Evolutionary conservation across 2,113 vertebrate species (phyloP), one percentile per base, ranked within the genome.

Genomic region (Raja brachyura): DNA sequence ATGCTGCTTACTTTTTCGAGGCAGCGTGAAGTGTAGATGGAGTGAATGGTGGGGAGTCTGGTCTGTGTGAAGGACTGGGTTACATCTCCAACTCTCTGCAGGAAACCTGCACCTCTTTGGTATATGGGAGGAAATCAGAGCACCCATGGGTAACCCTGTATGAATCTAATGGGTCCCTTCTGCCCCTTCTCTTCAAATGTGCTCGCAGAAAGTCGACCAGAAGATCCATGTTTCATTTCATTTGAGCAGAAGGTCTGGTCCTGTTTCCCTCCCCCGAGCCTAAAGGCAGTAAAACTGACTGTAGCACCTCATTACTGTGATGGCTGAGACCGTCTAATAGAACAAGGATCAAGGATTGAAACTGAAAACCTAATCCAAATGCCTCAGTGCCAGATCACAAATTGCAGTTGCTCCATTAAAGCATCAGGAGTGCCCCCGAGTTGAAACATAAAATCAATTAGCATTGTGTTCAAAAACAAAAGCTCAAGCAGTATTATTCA

Each of bases 371-470:
- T 28, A 39, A 54, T 70, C 66, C 39, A 5, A 22, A 48, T 1
- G 33, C 28, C 83, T 63, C n/a, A n/a, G 13, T 3, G 16, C 83
- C 59, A 88, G 14, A 88, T n/a, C 59, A 88, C 83, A 88, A 88
- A 28, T 48, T 92, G 14, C 66, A 92, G 20, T 86, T 86, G 73
- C 39, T 48, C 5, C 68, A 73, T 25, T 6, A 13, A 92, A 20
- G 9, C 10, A 74, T 73, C 90, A 73, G 9, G 39, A 13, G 68
- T 54, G 68, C 33, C 33, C 33, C 68, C 20, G 18, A 74, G 66
- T 68, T 22, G 33, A 74, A 73, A 73, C 39, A 9, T 63, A 11
- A 63, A 88, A 86, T 90, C 33, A 68, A 90, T 90, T 90, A 90
- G 66, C 11, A 48, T 68, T 90, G 28, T 25, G 6, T 70, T 90